These are phyloP conservation scores for Etheostoma spectabile DNA, from an alignment of 2,113 vertebrate species.

Conservation along the genomic window DNA sequence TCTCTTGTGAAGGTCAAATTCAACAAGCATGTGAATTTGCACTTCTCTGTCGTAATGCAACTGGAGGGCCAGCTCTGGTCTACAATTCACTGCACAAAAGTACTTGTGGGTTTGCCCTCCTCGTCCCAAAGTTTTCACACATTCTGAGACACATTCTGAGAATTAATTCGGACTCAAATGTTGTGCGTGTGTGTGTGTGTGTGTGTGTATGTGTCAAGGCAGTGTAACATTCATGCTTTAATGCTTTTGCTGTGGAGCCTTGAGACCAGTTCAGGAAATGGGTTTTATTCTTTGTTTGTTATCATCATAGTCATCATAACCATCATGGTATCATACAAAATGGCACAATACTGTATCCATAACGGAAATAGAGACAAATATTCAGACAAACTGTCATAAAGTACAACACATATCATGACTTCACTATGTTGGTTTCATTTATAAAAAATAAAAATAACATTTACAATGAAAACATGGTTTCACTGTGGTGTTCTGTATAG, in stretches of 20 bases:
- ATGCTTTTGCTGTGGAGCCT: conserved; percentile 24
- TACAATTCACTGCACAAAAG: conserved; percentile 15
- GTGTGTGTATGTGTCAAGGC: background rate
- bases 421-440: conserved; percentile 54
- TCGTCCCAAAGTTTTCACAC: background rate
- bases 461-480: conserved; percentile 51
- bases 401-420: conserved; percentile 53
- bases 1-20: conserved; percentile 62
- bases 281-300: conserved; percentile 62
- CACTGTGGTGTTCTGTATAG: conserved; percentile 15
- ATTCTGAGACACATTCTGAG: background rate
- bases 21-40: conserved; percentile 30
- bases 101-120: background rate
- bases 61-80: background rate
- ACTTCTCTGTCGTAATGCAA: conserved; percentile 19
- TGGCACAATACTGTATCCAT: conserved; percentile 59
- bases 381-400: conserved; percentile 53
- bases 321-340: conserved; percentile 55
- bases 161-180: background rate
- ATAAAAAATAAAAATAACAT: conserved; percentile 66
- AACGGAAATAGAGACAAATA: conserved; percentile 62
- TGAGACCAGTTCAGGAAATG: conserved; percentile 52
- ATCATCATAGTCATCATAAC: conserved; percentile 6
- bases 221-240: conserved; percentile 9
- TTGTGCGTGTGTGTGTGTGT: conserved; percentile 9